Percentiles rank a stretch among this genome's conserved stretches.
Evolutionary conservation across 2,888 invertebrate genomes (phyloP).

Genomic region (Ashinkailepas kermadecensis): DNA sequence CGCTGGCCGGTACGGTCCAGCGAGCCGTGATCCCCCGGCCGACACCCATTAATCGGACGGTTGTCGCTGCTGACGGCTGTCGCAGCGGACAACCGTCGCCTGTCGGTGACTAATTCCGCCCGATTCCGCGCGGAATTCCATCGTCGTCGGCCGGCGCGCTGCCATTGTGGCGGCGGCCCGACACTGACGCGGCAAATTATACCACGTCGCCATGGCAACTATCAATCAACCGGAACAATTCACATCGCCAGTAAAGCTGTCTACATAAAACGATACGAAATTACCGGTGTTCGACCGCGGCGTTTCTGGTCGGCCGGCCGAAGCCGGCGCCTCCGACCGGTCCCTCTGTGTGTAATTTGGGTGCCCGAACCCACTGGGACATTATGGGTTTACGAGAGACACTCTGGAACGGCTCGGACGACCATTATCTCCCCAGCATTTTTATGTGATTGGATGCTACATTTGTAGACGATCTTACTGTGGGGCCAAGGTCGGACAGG

Average conservation of each 20-base stretch:
- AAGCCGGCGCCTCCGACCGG: neutral
- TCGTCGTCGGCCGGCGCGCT: too few relatives aligned
- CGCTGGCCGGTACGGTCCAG: too few relatives aligned
- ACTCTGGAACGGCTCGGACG: neutral
- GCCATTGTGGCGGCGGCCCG: neutral
- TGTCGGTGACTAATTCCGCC: neutral
- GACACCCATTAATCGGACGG: too few relatives aligned
- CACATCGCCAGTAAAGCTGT: slow-evolving; percentile 7
- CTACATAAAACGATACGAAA: slow-evolving; percentile 18
- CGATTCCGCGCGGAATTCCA: neutral
- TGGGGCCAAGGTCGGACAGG: neutral
- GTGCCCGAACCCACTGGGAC: neutral
- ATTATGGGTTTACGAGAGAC: slow-evolving; percentile 16
- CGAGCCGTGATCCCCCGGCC: too few relatives aligned
- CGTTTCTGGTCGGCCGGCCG: neutral
- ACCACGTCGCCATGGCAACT: neutral
- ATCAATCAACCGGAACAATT: neutral
- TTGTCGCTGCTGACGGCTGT: too few relatives aligned
- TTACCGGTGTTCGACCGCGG: neutral
- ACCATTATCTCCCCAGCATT: neutral
- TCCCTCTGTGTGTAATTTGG: neutral
- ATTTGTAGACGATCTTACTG: neutral
- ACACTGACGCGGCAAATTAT: neutral
- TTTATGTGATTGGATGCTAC: slow-evolving; percentile 21
- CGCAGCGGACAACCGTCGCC: too few relatives aligned